Base-by-base conservation (phyloP, 2,888 invertebrate species). In the Pristionchus exspectatus region DNA sequence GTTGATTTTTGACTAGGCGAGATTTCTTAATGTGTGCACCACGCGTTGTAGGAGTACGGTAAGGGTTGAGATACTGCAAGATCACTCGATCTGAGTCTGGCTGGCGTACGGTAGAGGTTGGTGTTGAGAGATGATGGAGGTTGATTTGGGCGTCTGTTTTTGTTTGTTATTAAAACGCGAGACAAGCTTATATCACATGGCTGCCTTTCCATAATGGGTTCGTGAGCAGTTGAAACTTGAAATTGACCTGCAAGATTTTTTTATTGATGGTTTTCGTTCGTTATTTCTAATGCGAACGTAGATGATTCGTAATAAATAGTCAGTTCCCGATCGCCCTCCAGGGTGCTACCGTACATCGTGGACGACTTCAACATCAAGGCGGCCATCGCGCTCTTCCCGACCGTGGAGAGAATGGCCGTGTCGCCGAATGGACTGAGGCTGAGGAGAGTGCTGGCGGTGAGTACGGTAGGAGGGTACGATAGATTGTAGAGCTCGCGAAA, bases 321-420 rank as follows among this genome's bases (percentile, higher is more conserved):
- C 30, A 56, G 12, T 38, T 89, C 33, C 24, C 56, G 63, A 66
- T 66, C 24, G n/a, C 63, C 14, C 54, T 90, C 12, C 83, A 92
- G 93, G 72, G 91, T 93, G 14, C 90, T 93, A 50, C 91, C 92
- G 24, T 92, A 92, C 38, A 87, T 93, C 12, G 86, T 90, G 38
- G 91, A 90, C 9, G 93, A 92, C 63, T 92, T 91, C 84, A 87
- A 91, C 88, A 90, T 93, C 59, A 84, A 86, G 69, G 92, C 91
- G 30, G 93, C 92, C 2, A 90, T 94, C 63, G 93, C 91, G 2
- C 90, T 94, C 30, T 94, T 94, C 89, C 94, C 94, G 3, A 94
- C 94, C 4, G 90, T 94, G 24, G 93, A 93, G 77, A 89, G 92
- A n/a, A 94, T 94, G 94, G 93, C 93, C 14, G 90, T 89, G 3